These are phyloP conservation scores for Tyria jacobaeae DNA, from an alignment of 2,888 invertebrate genomes.

Conservation along the genomic window DNA sequence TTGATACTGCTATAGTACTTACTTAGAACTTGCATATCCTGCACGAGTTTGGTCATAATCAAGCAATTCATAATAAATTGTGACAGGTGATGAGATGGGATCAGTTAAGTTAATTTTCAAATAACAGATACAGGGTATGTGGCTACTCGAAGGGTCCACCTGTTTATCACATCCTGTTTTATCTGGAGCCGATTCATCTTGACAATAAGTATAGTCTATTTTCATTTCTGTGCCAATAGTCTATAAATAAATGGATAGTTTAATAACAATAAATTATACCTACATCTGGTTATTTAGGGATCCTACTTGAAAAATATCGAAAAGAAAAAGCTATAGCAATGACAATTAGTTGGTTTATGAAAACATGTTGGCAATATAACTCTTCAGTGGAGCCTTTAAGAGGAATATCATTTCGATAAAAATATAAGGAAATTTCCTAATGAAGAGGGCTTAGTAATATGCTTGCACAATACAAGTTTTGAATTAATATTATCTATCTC, in stretches of 20 bases:
- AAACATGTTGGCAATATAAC: too few species aligned
- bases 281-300: not conserved
- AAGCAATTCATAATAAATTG: slow-evolving; percentile 5
- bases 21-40: slow-evolving; percentile 6
- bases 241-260: not conserved
- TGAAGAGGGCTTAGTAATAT: too few species aligned
- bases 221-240: not conserved
- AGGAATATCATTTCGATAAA: too few species aligned
- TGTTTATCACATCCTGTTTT: not conserved
- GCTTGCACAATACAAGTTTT: too few species aligned
- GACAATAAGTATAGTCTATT: slow-evolving; percentile 3
- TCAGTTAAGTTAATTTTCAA: not conserved
- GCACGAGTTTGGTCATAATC: slow-evolving; percentile 1
- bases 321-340: too few species aligned
- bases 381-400: too few species aligned
- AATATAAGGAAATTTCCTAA: too few species aligned
- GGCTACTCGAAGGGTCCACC: not conserved
- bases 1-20: not conserved
- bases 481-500: too few species aligned
- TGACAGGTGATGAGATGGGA: not conserved
- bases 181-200: not conserved
- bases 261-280: not conserved
- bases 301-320: not conserved
- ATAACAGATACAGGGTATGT: not conserved
- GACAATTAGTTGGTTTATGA: too few species aligned